Conservation (phyloP, 2,797 vertebrate genomes). For the Mareca penelope region DNA sequence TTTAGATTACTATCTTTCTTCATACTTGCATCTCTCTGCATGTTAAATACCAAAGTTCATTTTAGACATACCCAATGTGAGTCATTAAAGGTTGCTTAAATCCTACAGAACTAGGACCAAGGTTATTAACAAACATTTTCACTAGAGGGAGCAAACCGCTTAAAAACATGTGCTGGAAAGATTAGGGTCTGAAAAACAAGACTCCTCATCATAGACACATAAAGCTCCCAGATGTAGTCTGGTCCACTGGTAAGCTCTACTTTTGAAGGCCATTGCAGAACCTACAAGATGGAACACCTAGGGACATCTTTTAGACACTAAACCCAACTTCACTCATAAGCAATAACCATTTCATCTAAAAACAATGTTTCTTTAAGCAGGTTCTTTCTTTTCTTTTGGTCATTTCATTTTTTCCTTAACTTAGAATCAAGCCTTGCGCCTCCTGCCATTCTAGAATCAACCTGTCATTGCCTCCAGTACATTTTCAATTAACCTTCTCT, state of each 20-base stretch:
- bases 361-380: not conserved
- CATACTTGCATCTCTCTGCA: too few relatives aligned
- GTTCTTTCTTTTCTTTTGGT: not conserved
- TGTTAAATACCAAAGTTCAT: not conserved
- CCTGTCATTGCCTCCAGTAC: rapidly evolving
- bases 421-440: not conserved
- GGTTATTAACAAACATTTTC: not conserved
- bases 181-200: not conserved
- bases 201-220: rapidly evolving
- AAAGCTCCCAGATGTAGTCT: not conserved
- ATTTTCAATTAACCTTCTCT: not conserved
- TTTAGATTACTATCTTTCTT: not conserved
- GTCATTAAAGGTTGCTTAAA: not conserved
- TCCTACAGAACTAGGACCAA: not conserved
- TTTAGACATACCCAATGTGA: not conserved
- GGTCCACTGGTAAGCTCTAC: rapidly evolving
- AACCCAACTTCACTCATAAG: not conserved
- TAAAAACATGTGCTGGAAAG: not conserved
- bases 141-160: constrained; percentile 44
- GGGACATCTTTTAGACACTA: not conserved
- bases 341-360: not conserved
- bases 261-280: not conserved
- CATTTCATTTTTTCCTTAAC: not conserved
- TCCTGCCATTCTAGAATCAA: not conserved
- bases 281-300: not conserved